phyloP scores from a whole-genome alignment of 2,888 invertebrate species.

The Caradrina kadenii region DNA sequence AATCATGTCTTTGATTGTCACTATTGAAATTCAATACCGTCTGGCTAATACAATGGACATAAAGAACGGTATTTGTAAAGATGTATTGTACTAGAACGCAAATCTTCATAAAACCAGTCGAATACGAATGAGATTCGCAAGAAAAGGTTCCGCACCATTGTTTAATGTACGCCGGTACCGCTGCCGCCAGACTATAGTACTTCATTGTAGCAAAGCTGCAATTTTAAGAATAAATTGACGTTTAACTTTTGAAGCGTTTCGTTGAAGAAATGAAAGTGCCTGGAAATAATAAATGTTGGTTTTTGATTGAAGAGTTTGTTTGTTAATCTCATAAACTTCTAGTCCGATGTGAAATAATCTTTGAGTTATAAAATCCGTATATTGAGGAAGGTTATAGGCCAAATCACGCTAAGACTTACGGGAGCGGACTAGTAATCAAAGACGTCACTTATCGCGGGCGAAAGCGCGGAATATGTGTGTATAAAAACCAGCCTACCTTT shows the following conservation, averaged over 20 bases:
- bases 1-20: conserved; percentile 80
- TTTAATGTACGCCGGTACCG: conserved; percentile 13
- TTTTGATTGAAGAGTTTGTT: background rate
- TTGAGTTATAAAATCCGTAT: too few relatives aligned
- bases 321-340: too few relatives aligned
- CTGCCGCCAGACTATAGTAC: background rate
- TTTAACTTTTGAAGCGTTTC: background rate
- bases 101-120: conserved; percentile 48
- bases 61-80: conserved; percentile 56
- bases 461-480: too few relatives aligned
- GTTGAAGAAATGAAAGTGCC: background rate
- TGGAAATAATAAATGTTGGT: background rate
- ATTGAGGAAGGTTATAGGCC: too few relatives aligned
- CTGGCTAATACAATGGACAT: conserved; percentile 76
- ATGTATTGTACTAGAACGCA: conserved; percentile 39
- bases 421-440: too few relatives aligned
- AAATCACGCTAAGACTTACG: too few relatives aligned
- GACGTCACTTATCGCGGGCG: too few relatives aligned
- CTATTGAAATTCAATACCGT: conserved; percentile 83
- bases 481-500: too few relatives aligned
- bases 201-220: background rate
- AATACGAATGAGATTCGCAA: conserved; percentile 40
- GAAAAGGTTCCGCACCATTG: conserved; percentile 44
- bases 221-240: background rate
- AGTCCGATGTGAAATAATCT: too few relatives aligned